Percentiles rank a stretch among this genome's conserved stretches.
phyloP scores from a whole-genome alignment of 2,113 vertebrate species.

The Engystomops pustulosus region DNA sequence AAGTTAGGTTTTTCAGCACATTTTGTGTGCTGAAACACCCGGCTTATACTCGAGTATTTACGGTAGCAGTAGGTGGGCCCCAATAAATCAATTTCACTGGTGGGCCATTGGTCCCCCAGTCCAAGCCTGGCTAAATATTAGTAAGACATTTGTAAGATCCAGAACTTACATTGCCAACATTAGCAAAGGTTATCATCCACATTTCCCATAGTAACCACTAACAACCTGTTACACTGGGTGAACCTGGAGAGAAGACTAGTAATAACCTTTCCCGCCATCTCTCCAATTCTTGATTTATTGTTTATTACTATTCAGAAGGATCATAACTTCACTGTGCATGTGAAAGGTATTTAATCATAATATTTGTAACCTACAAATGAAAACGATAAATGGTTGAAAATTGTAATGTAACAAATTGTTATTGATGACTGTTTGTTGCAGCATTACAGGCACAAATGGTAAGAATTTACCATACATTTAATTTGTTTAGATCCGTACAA shows the following conservation, averaged over 20 bases:
- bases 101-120: too few relatives aligned
- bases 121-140: too few relatives aligned
- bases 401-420: constrained; percentile 1
- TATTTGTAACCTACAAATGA: not conserved
- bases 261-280: not conserved
- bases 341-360: not conserved
- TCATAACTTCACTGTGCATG: not conserved
- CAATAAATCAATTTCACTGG: too few relatives aligned
- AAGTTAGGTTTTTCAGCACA: too few relatives aligned
- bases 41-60: too few relatives aligned
- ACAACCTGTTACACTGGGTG: not conserved
- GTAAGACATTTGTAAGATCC: not conserved
- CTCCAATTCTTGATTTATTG: not conserved
- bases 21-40: too few relatives aligned
- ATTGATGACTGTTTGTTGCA: not conserved
- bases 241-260: not conserved
- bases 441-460: not conserved
- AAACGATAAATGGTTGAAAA: not conserved
- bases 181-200: not conserved
- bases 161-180: not conserved
- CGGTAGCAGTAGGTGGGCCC: too few relatives aligned
- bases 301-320: not conserved
- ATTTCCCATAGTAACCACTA: not conserved
- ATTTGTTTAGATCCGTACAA: not conserved
- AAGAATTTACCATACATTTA: not conserved